Percentiles rank a stretch among this genome's conserved stretches.
Evolutionary conservation across 2,888 invertebrate species (phyloP).

Genomic region (Parnassius apollo): DNA sequence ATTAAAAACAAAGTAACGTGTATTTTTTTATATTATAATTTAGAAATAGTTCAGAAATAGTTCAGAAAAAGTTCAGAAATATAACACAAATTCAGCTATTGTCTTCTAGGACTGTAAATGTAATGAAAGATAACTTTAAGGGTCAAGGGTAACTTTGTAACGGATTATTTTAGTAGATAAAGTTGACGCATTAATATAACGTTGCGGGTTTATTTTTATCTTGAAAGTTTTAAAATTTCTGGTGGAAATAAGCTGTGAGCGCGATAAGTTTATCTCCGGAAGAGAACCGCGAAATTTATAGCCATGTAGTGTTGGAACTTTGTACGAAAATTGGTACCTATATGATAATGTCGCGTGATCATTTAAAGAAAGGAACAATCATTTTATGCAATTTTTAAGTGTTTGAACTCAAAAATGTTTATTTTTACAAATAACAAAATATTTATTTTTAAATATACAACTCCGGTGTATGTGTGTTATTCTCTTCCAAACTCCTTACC

Average conservation of each 20-base stretch:
- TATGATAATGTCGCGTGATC: slow-evolving; percentile 14
- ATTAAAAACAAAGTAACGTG: no score
- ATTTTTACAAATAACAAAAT: no score
- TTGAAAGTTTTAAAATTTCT: slow-evolving; percentile 70
- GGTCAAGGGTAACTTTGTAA: slow-evolving; percentile 34
- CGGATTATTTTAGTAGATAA: slow-evolving; percentile 45
- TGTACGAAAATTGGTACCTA: slow-evolving; percentile 19
- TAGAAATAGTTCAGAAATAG: no score
- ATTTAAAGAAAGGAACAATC: background rate
- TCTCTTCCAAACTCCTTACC: no score
- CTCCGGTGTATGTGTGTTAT: no score
- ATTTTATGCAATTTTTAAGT: no score
- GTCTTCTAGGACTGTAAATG: background rate
- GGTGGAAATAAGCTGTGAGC: slow-evolving; percentile 20
- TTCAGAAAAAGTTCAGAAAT: no score
- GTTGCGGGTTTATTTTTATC: slow-evolving; percentile 65
- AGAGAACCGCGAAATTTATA: slow-evolving; percentile 22
- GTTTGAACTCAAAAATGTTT: no score
- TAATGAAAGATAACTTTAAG: background rate
- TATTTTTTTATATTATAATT: no score
- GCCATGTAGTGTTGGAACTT: slow-evolving; percentile 16
- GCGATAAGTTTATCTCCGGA: slow-evolving; percentile 21
- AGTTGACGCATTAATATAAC: slow-evolving; percentile 64
- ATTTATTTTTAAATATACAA: no score
- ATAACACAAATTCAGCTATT: no score